Evolutionary conservation across 1,140 invertebrate genomes (phyloP), one percentile per base, ranked within the genome.

Genomic region (Danaus plexippus): DNA sequence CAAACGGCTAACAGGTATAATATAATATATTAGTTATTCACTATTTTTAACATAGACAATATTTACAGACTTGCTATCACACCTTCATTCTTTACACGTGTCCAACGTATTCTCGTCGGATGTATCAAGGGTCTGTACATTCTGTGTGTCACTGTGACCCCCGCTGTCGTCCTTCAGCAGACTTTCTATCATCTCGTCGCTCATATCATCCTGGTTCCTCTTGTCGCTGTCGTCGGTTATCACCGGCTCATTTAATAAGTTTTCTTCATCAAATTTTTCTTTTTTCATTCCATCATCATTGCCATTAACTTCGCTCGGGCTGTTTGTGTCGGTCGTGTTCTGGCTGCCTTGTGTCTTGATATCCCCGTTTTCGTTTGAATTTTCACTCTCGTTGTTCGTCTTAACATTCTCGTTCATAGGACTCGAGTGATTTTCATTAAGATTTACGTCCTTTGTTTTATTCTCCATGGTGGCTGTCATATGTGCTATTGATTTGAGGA

Each of bases 151-250:
- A 48, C 58, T 54, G 56, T 61, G 69, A 12, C 58, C 64, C 47
- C 43, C 49, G 54, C 53, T 66, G 45, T 76, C 73, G 45, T 76
- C 74, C 59, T 78, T 77, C 43, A 83, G 64, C 18, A 85, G 70
- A 44, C 67, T 70, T 52, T 83, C 73, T 45, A 83, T 83, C 61
- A 76, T 69, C 40, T 85, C 75, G 43, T 79, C 75, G 57, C 72
- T 80, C 58, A 80, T 77, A 48, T 80, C 77, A 53, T 73, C 74
- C 48, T 69, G 49, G 18, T 42, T 56, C 52, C 73, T 73, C 52
- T 67, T 64, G 9, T 72, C 62, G 47, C 49, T 62, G 22, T 62
- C 61, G 9, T 52, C 52, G 59, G 50, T 64, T 49, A 32, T 32
- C 22, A 32, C 4, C 22, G 22, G 22, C 22, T 64, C 59, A 53